Evolutionary conservation across 92 coral and sea anemone species (phyloP).

Genomic region (Phenganax stokvisi): DNA sequence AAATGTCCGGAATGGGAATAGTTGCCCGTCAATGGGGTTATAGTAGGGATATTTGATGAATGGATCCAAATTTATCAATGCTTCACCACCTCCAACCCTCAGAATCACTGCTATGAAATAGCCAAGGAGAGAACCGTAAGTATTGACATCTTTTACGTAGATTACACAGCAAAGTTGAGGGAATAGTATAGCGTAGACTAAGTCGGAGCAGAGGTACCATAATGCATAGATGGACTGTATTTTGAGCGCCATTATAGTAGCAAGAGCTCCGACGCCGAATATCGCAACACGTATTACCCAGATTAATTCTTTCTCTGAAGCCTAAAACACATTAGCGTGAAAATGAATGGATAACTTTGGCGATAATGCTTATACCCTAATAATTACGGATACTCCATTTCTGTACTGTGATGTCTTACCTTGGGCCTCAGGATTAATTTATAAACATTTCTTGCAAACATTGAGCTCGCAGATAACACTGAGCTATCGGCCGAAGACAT

Average conservation of each 20-base stretch:
- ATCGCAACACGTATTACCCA: conserved; percentile 87
- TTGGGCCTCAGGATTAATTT: conserved; percentile 69
- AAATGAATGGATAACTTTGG: not conserved
- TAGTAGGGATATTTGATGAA: conserved; percentile 70
- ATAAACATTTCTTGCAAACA: conserved; percentile 79
- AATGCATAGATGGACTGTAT: conserved; percentile 73
- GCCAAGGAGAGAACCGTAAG: conserved; percentile 70
- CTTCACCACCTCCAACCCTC: conserved; percentile 78
- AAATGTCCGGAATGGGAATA: conserved; percentile 44
- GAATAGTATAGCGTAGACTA: conserved; percentile 64
- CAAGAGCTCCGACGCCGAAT: conserved; percentile 61
- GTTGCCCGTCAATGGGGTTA: conserved; percentile 44
- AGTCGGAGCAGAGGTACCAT: conserved; percentile 66
- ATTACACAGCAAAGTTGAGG: conserved; percentile 86
- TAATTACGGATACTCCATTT: not conserved
- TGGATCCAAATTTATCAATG: conserved; percentile 57
- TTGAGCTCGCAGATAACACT: conserved; percentile 73
- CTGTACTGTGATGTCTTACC: conserved; percentile 39
- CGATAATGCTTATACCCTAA: not conserved
- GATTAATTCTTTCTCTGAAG: conserved; percentile 60
- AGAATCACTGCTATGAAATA: conserved; percentile 62
- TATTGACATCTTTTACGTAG: conserved; percentile 59
- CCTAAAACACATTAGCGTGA: conserved; percentile 43
- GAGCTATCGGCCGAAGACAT: conserved; percentile 94
- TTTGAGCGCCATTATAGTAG: conserved; percentile 68